phyloP scores from a whole-genome alignment of 2,113 vertebrate species.

The Talpa occidentalis region DNA sequence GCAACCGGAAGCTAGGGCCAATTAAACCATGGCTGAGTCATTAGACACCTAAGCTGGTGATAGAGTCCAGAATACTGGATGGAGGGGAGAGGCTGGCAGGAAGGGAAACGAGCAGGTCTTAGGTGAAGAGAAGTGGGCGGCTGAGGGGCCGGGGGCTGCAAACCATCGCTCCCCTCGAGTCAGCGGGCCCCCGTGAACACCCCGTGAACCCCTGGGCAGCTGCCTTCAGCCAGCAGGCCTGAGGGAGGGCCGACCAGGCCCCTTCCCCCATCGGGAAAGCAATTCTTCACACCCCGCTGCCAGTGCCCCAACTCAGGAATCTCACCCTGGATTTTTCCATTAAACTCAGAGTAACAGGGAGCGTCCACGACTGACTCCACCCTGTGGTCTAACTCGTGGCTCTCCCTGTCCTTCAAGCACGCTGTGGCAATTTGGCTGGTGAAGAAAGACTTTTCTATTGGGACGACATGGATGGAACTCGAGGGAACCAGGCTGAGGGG shows the following conservation, averaged over 20 bases:
- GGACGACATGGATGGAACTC: not conserved
- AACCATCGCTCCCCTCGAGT: not conserved
- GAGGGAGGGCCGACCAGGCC: not conserved
- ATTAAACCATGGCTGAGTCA: constrained; percentile 54
- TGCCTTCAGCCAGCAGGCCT: not conserved
- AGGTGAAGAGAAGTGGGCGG: not conserved
- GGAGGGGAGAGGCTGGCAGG: not conserved
- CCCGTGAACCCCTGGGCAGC: not conserved
- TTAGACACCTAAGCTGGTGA: constrained; percentile 58
- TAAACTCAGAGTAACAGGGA: not conserved
- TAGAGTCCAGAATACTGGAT: constrained; percentile 4
- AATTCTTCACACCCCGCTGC: not conserved
- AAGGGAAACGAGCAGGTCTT: not conserved
- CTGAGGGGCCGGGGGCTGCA: not conserved
- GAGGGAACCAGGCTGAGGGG: not conserved
- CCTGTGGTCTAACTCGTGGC: not conserved
- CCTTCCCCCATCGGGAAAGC: no score
- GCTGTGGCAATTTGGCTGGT: not conserved
- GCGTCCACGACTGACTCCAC: not conserved
- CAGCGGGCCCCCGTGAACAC: not conserved
- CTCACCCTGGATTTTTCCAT: not conserved
- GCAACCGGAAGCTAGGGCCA: constrained; percentile 50
- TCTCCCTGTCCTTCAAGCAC: not conserved
- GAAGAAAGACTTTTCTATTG: not conserved
- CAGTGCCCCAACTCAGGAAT: not conserved